These are phyloP conservation scores for Synanthedon myopaeformis DNA, from an alignment of 2,888 invertebrate genomes.

Conservation along the genomic window DNA sequence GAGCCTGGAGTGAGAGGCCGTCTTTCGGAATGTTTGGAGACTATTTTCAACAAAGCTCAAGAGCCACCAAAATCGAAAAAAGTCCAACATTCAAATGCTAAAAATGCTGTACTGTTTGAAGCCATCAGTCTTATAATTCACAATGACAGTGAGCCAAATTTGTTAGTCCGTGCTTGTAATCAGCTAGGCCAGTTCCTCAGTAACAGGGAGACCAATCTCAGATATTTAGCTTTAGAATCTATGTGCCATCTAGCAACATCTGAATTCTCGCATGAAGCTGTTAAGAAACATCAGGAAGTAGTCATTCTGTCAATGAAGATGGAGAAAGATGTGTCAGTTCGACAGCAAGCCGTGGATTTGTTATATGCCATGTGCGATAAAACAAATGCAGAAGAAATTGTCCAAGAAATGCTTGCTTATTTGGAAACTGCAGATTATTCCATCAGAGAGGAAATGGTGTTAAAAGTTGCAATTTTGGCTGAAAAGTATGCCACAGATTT, in stretches of 20 bases:
- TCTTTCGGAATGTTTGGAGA: slow-evolving; percentile 97
- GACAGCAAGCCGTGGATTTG: slow-evolving; percentile 97
- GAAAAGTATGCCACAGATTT: slow-evolving; percentile 99
- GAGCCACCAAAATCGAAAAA: slow-evolving; percentile 99
- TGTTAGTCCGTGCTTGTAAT: slow-evolving; percentile 97
- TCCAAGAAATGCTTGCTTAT: slow-evolving; percentile 99
- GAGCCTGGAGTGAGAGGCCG: slow-evolving; percentile 93
- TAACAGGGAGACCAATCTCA: slow-evolving; percentile 96
- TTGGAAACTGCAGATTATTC: slow-evolving; percentile 99
- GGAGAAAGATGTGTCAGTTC: slow-evolving; percentile 97
- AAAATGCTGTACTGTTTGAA: slow-evolving; percentile 99
- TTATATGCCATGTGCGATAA: slow-evolving; percentile 99
- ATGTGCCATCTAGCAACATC: slow-evolving; percentile 99
- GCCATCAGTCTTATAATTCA: slow-evolving; percentile 99
- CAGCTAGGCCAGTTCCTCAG: slow-evolving; percentile 98
- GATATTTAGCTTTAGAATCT: slow-evolving; percentile 97
- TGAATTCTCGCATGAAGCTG: slow-evolving; percentile 99
- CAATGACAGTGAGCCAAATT: slow-evolving; percentile 96
- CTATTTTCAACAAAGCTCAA: slow-evolving; percentile 98
- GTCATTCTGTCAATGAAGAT: slow-evolving; percentile 99
- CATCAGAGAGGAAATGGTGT: slow-evolving; percentile 99
- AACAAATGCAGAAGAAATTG: slow-evolving; percentile 98
- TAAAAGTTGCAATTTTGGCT: slow-evolving; percentile 98
- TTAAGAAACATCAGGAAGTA: slow-evolving; percentile 99
- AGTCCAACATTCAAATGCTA: slow-evolving; percentile 99